phyloP scores from a whole-genome alignment of 1,140 invertebrate genomes.

The Ceratitis capitata region DNA sequence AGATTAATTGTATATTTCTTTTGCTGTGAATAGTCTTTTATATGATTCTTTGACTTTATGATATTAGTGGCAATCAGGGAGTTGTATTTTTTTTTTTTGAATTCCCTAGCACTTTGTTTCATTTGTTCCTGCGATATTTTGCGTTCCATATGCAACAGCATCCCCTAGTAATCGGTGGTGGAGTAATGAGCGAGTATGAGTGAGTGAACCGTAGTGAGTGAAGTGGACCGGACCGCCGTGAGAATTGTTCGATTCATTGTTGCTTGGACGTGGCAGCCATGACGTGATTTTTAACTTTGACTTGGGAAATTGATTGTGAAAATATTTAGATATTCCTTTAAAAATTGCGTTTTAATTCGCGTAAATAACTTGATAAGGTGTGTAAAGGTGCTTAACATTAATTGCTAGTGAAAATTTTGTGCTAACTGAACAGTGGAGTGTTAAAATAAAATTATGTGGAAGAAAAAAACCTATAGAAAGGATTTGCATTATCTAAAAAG shows the following conservation, averaged over 20 bases:
- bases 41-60: not conserved
- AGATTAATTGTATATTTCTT: not conserved
- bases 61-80: not conserved
- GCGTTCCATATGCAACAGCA: not conserved
- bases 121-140: not conserved
- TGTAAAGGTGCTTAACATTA: not conserved
- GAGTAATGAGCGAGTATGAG: not conserved
- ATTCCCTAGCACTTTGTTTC: not conserved
- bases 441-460: not conserved
- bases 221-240: slow-evolving; percentile 40
- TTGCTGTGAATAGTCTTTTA: not conserved
- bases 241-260: slow-evolving; percentile 61
- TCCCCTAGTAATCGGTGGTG: not conserved
- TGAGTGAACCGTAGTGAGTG: not conserved
- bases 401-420: not conserved
- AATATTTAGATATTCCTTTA: slow-evolving; percentile 6
- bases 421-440: not conserved
- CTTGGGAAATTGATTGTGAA: slow-evolving; percentile 40
- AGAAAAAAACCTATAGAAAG: not conserved
- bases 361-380: slow-evolving; percentile 28
- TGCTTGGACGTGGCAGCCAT: slow-evolving; percentile 66
- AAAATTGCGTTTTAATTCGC: slow-evolving; percentile 1
- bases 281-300: slow-evolving; percentile 63
- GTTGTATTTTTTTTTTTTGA: not conserved
- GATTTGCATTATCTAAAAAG: not conserved